Conservation (phyloP, 1,140 invertebrate species). For the Lucilia sericata region DNA sequence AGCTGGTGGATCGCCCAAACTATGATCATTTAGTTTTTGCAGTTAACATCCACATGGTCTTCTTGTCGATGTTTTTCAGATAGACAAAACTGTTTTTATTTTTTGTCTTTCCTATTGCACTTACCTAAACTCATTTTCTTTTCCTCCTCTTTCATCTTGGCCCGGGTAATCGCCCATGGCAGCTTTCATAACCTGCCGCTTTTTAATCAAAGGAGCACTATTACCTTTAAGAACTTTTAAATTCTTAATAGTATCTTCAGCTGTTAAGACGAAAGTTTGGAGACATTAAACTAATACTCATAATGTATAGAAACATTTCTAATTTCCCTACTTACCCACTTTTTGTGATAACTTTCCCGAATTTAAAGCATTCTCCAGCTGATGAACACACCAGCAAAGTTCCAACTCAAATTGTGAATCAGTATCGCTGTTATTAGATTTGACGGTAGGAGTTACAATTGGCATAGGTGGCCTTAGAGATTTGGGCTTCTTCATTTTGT, state of each 20-base stretch:
- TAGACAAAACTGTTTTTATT: neutral
- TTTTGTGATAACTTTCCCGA: conserved; percentile 75
- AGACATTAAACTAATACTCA: neutral
- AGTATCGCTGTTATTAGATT: neutral
- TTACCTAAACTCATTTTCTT: conserved; percentile 72
- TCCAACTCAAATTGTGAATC: conserved; percentile 79
- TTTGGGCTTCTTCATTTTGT: conserved; percentile 53
- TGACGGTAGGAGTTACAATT: conserved; percentile 52
- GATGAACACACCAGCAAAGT: conserved; percentile 82
- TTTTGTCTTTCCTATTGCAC: neutral
- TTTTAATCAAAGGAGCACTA: conserved; percentile 75
- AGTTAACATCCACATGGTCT: too few relatives aligned
- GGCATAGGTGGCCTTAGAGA: conserved; percentile 56
- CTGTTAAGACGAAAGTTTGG: conserved; percentile 66
- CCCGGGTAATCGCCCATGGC: conserved; percentile 80
- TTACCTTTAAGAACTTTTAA: conserved; percentile 76
- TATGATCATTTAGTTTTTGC: too few relatives aligned
- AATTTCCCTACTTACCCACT: conserved; percentile 61
- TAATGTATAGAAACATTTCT: neutral
- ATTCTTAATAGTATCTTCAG: conserved; percentile 73
- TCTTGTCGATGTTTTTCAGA: neutral
- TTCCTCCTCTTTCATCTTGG: conserved; percentile 80
- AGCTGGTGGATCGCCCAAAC: too few relatives aligned
- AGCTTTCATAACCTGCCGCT: conserved; percentile 79
- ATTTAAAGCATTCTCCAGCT: conserved; percentile 72